Evolutionary conservation across 2,797 vertebrate genomes (phyloP).

Genomic region (Oreonectes daqikongensis): DNA sequence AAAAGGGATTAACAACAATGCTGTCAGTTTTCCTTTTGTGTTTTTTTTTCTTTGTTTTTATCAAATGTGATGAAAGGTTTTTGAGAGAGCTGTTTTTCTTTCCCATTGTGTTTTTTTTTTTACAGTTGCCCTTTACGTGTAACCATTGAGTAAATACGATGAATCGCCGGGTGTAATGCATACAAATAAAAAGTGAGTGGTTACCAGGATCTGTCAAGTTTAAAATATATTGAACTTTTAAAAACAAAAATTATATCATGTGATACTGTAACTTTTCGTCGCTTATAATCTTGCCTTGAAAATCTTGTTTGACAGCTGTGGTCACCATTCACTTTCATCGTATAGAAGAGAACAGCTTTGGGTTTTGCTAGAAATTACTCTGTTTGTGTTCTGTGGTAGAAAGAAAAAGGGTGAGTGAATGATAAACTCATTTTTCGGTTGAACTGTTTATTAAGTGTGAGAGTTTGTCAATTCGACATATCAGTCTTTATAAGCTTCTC

Average conservation of each 20-base stretch:
- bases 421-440: not conserved
- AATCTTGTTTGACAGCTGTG: not conserved
- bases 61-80: not conserved
- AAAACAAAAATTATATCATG: too few relatives aligned
- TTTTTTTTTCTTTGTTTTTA: not conserved
- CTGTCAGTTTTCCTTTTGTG: not conserved
- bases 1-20: slow-evolving; percentile 33
- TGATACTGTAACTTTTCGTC: not conserved
- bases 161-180: too few relatives aligned
- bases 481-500: not conserved
- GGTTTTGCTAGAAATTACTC: not conserved
- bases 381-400: not conserved
- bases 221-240: too few relatives aligned
- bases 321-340: slow-evolving; percentile 2
- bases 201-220: not conserved
- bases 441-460: not conserved
- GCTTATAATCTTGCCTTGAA: not conserved
- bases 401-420: not conserved
- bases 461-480: too few relatives aligned
- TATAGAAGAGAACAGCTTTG: not conserved
- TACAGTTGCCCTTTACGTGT: not conserved
- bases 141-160: not conserved
- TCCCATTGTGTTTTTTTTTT: not conserved
- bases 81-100: not conserved
- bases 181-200: not conserved